Percentiles rank a stretch among this genome's conserved stretches.
phyloP scores from a whole-genome alignment of 2,797 vertebrate species.

The Manis javanica region DNA sequence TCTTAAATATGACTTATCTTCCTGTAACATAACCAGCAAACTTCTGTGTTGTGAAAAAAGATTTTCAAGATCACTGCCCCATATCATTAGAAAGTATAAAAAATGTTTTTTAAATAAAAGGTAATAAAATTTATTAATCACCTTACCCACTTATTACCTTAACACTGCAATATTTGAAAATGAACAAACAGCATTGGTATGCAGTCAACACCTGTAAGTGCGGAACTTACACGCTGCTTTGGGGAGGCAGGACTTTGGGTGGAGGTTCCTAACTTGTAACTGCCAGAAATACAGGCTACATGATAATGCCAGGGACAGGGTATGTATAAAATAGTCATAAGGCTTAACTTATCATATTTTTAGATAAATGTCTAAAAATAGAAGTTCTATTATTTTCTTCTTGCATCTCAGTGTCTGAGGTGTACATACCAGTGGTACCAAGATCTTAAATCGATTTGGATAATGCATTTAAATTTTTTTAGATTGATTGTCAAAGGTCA shows the following conservation, averaged over 20 bases:
- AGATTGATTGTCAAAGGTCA: background rate
- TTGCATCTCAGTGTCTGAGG: background rate
- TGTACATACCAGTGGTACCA: background rate
- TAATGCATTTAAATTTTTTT: background rate
- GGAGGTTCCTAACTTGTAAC: background rate
- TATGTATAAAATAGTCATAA: background rate
- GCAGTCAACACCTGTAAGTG: rapidly evolving
- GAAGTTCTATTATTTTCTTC: background rate
- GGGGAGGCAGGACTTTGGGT: background rate
- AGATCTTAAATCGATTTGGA: background rate
- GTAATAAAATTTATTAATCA: background rate
- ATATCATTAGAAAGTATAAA: background rate
- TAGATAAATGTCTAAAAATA: slow-evolving; percentile 22
- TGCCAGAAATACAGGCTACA: background rate
- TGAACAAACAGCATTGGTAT: background rate
- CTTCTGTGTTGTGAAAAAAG: background rate
- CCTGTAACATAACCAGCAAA: background rate
- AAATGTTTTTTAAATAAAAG: background rate
- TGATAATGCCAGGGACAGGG: background rate
- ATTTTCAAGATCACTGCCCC: background rate
- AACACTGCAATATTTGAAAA: background rate
- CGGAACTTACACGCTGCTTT: background rate
- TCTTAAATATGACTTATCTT: slow-evolving; percentile 14
- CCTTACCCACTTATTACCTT: background rate
- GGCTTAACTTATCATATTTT: background rate